A percentile compares a stretch with the other conserved stretches of the same genome.
phyloP scores from a whole-genome alignment of 2,113 vertebrate genomes.

The Pelvicachromis taeniatus region DNA sequence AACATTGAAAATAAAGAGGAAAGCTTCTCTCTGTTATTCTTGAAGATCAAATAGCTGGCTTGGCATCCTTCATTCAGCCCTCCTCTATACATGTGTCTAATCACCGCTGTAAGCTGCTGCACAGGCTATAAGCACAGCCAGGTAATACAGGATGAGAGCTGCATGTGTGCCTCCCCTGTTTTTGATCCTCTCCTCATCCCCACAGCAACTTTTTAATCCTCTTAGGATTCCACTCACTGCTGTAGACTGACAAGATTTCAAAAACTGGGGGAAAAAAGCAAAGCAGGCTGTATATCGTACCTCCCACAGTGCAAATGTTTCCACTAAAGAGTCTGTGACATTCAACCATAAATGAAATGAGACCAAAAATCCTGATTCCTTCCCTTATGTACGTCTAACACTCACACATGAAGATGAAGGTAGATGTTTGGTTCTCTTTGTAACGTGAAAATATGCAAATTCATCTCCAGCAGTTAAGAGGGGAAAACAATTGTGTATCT shows the following conservation, averaged over 20 bases:
- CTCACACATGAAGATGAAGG: not conserved
- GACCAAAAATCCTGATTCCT: not conserved
- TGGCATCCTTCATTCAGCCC: not conserved
- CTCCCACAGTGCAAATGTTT: not conserved
- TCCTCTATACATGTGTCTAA: not conserved
- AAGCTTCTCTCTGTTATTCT: not conserved
- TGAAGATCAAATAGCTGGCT: not conserved
- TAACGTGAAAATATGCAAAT: not conserved
- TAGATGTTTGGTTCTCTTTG: not conserved
- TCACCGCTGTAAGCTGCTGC: not conserved
- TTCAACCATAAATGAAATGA: not conserved
- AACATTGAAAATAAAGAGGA: not conserved
- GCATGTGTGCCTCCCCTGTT: not conserved
- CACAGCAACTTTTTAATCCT: not conserved
- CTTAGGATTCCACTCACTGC: not conserved
- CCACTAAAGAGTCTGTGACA: not conserved
- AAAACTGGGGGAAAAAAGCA: not conserved
- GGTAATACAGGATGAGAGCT: not conserved
- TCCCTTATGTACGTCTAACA: not conserved
- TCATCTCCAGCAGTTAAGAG: not conserved
- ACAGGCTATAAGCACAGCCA: not conserved
- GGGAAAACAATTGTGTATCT: not conserved
- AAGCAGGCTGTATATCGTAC: not conserved
- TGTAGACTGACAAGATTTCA: not conserved
- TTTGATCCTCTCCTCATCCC: not conserved